Evolutionary conservation across 2,888 invertebrate genomes (phyloP).

Genomic region (Chelonus formosanus): DNA sequence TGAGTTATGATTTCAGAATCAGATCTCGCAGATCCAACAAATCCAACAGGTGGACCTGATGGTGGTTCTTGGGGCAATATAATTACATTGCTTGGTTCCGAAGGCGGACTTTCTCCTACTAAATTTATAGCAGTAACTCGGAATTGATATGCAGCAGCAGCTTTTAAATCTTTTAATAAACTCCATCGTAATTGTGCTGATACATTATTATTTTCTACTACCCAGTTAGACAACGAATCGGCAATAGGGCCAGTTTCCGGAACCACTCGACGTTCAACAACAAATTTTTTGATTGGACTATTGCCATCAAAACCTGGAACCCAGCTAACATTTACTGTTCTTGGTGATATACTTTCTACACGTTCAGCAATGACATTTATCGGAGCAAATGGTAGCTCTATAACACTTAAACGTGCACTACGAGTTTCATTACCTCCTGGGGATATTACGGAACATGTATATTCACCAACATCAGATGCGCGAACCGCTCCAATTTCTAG

Average conservation of each 20-base stretch:
- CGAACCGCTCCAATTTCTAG: constrained; percentile 88
- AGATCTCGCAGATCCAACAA: constrained; percentile 93
- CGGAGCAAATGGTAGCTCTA: constrained; percentile 95
- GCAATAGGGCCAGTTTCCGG: constrained; percentile 87
- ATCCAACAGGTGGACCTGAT: constrained; percentile 92
- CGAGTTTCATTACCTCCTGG: constrained; percentile 93
- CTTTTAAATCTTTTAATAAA: constrained; percentile 85
- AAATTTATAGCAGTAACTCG: constrained; percentile 96
- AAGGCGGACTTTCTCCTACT: constrained; percentile 93
- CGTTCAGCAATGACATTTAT: constrained; percentile 82
- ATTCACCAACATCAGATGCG: constrained; percentile 92
- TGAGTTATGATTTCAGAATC: constrained; percentile 96
- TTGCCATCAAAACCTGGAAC: constrained; percentile 97
- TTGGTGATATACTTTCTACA: constrained; percentile 73
- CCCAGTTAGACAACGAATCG: constrained; percentile 86
- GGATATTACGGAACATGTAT: constrained; percentile 89
- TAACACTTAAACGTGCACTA: constrained; percentile 84
- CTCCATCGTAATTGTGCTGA: constrained; percentile 82
- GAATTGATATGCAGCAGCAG: constrained; percentile 96
- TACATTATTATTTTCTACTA: constrained; percentile 86
- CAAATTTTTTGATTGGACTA: constrained; percentile 91
- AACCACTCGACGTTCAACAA: constrained; percentile 89
- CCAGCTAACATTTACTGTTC: constrained; percentile 92
- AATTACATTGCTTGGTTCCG: constrained; percentile 87
- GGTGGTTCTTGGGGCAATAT: constrained; percentile 98